These are phyloP conservation scores for Sapajus apella DNA, from an alignment of 2,113 vertebrate genomes.

Conservation along the genomic window DNA sequence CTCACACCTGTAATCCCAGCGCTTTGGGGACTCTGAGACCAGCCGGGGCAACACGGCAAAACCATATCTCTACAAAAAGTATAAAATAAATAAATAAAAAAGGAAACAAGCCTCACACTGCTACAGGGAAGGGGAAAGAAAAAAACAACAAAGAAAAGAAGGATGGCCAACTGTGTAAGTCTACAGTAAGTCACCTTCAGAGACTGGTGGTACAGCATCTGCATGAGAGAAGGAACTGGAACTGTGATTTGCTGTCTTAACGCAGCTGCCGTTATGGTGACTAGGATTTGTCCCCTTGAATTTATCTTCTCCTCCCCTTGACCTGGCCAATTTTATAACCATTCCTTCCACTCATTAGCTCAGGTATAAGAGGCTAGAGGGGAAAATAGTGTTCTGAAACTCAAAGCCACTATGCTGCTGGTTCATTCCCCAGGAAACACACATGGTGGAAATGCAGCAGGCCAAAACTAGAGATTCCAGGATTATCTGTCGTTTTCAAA, in stretches of 20 bases:
- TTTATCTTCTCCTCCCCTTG: not conserved
- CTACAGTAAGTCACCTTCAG: not conserved
- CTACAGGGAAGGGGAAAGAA: no score
- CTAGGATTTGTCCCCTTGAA: not conserved
- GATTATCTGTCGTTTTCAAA: not conserved
- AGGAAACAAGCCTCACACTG: no score
- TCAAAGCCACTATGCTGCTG: constrained; percentile 24
- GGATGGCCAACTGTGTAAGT: accelerated
- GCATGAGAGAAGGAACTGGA: not conserved
- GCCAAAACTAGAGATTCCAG: not conserved
- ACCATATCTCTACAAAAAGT: no score
- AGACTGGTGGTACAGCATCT: not conserved
- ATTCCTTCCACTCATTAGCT: not conserved
- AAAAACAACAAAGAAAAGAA: not conserved
- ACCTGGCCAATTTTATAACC: not conserved
- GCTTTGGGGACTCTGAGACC: no score
- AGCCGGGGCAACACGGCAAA: no score
- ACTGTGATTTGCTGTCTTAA: not conserved
- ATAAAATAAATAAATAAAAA: no score
- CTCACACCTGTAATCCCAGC: no score
- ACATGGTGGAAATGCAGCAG: not conserved
- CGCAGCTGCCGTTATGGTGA: not conserved
- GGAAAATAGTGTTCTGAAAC: not conserved
- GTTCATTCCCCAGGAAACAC: not conserved
- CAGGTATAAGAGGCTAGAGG: not conserved